These are phyloP conservation scores for Anneissia japonica DNA, from an alignment of 35 echinoderm and acorn worm genomes.

Conservation along the genomic window DNA sequence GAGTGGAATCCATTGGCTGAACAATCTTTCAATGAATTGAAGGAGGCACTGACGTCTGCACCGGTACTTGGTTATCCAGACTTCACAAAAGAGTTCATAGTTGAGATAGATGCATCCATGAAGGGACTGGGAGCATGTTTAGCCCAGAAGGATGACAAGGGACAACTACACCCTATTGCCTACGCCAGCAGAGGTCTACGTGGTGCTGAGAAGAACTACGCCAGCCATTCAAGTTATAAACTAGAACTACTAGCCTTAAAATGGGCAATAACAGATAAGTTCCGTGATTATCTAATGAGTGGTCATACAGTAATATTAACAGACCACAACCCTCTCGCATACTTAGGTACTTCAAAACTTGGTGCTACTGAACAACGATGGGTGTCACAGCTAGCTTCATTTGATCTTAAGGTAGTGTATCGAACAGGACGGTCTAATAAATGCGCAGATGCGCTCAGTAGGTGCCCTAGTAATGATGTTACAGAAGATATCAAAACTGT, in stretches of 20 bases:
- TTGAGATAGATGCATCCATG: neutral
- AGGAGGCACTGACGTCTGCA: neutral
- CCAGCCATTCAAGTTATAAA: constrained; percentile 25
- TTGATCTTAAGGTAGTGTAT: constrained; percentile 39
- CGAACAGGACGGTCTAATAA: constrained; percentile 28
- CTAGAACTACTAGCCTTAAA: constrained; percentile 52
- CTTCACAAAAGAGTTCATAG: neutral
- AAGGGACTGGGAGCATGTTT: too few species aligned
- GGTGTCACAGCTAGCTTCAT: constrained; percentile 29
- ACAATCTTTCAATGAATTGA: constrained; percentile 13
- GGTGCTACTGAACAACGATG: constrained; percentile 30
- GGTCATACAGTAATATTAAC: constrained; percentile 1
- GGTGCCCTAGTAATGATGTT: neutral
- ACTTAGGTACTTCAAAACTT: constrained; percentile 32
- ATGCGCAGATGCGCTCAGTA: constrained; percentile 39
- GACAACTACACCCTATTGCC: constrained; percentile 26
- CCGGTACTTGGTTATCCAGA: constrained; percentile 24
- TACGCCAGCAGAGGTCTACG: constrained; percentile 43
- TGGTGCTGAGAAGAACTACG: constrained; percentile 19
- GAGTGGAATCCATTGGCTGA: neutral
- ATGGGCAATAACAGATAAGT: constrained; percentile 59
- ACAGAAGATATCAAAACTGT: too few species aligned
- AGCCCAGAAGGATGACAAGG: constrained; percentile 13
- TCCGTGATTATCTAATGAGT: constrained; percentile 37
- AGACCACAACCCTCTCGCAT: constrained; percentile 42